Conservation (phyloP, 2,113 vertebrate genomes). For the Agelaius tricolor region DNA sequence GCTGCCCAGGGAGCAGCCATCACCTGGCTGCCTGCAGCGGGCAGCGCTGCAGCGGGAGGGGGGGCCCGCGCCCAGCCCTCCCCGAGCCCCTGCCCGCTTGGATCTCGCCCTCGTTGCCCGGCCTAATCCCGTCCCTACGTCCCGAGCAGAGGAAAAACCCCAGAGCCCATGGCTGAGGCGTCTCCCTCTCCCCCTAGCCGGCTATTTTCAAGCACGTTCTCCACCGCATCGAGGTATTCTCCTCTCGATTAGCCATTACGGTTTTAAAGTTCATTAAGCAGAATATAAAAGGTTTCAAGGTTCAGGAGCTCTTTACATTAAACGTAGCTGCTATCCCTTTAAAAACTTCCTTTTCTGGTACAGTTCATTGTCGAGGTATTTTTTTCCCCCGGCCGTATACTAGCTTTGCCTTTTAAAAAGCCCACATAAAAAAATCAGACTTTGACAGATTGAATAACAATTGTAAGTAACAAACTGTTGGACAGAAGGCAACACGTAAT, state of each 20-base stretch:
- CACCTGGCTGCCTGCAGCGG: slow-evolving; percentile 23
- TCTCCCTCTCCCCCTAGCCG: neutral
- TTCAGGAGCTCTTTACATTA: slow-evolving; percentile 42
- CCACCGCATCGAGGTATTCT: slow-evolving; percentile 9
- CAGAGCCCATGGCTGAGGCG: neutral
- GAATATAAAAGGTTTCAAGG: slow-evolving; percentile 62
- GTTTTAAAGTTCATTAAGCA: slow-evolving; percentile 63
- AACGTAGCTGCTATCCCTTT: slow-evolving; percentile 20
- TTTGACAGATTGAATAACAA: slow-evolving; percentile 79
- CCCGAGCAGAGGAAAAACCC: neutral
- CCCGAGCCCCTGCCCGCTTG: neutral
- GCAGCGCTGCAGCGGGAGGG: neutral
- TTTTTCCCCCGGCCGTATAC: neutral
- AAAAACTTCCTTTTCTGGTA: slow-evolving; percentile 18
- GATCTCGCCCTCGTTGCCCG: neutral
- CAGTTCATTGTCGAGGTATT: slow-evolving; percentile 18
- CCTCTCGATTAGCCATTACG: slow-evolving; percentile 40
- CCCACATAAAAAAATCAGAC: slow-evolving; percentile 51
- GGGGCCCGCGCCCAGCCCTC: neutral
- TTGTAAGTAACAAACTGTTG: slow-evolving; percentile 72
- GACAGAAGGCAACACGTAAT: slow-evolving; percentile 73
- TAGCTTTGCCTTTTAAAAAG: slow-evolving; percentile 45
- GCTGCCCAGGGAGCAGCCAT: neutral
- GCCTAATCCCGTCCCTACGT: neutral
- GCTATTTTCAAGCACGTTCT: neutral